Percentiles rank a stretch among this genome's conserved stretches.
Conservation (phyloP, 2,888 invertebrate species). For the Caenorhabditis afra region DNA sequence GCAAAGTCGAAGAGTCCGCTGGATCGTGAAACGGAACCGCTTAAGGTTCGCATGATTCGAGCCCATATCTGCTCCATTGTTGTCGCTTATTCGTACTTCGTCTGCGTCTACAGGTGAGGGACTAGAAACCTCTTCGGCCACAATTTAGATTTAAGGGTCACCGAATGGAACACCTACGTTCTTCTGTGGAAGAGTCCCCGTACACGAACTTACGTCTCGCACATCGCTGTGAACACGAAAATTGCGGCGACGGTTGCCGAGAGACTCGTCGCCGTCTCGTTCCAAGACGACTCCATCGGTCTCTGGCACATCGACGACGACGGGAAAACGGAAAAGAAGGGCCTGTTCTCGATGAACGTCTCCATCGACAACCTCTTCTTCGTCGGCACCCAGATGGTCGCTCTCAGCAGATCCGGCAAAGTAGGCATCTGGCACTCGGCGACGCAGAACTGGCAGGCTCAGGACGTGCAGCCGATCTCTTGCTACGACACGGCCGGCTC, state of each 20-base stretch:
- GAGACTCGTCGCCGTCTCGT: conserved; percentile 76
- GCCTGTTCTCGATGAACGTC: conserved; percentile 83
- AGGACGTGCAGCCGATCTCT: conserved; percentile 92
- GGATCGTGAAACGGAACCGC: conserved; percentile 85
- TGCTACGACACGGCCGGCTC: conserved; percentile 95
- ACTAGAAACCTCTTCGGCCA: not conserved
- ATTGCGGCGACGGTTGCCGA: conserved; percentile 64
- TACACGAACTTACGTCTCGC: conserved; percentile 91
- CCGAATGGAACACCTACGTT: conserved; percentile 97
- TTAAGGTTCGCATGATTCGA: conserved; percentile 92
- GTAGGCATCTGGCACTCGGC: conserved; percentile 99
- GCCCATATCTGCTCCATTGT: conserved; percentile 99
- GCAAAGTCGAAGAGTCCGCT: conserved; percentile 29
- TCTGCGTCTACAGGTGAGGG: conserved; percentile 91
- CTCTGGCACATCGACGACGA: conserved; percentile 85
- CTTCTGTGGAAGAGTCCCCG: conserved; percentile 93
- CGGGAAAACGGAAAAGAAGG: conserved; percentile 79
- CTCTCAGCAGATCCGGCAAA: conserved; percentile 91
- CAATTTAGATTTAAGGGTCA: conserved; percentile 86
- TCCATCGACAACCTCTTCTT: conserved; percentile 96
- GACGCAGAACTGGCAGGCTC: conserved; percentile 95
- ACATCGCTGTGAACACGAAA: conserved; percentile 90
- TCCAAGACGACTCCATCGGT: conserved; percentile 70
- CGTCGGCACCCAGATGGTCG: conserved; percentile 97
- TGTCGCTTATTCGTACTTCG: conserved; percentile 95